These are phyloP conservation scores for Catocala nupta DNA, from an alignment of 2,888 invertebrate species.

Conservation along the genomic window DNA sequence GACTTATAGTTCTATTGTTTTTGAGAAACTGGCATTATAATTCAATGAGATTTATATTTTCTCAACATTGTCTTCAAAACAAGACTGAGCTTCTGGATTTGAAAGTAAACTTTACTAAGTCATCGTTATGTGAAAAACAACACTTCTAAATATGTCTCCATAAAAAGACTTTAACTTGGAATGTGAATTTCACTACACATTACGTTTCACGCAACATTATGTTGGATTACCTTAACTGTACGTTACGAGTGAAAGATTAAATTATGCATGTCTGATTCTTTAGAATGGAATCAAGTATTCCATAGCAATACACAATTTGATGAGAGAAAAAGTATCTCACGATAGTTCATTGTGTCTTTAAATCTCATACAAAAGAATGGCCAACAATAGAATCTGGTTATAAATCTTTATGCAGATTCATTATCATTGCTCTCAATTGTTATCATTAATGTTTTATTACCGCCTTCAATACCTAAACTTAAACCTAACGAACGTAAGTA, in stretches of 20 bases:
- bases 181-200: too few species aligned
- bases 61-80: too few species aligned
- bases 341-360: conserved; percentile 44
- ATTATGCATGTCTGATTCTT: conserved; percentile 56
- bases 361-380: conserved; percentile 29
- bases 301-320: conserved; percentile 47
- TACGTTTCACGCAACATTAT: conserved; percentile 43
- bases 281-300: conserved; percentile 45
- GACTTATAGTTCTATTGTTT: background rate
- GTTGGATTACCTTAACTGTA: conserved; percentile 34
- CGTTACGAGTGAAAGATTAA: conserved; percentile 45
- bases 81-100: too few species aligned
- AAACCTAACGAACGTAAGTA: conserved; percentile 1
- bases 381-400: conserved; percentile 33
- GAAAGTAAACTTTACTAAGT: too few species aligned
- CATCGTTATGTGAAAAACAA: background rate
- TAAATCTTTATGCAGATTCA: conserved; percentile 2
- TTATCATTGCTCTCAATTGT: background rate
- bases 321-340: conserved; percentile 58
- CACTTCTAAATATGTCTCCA: too few species aligned
- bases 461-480: conserved; percentile 10
- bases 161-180: too few species aligned
- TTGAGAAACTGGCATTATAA: background rate
- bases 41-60: too few species aligned
- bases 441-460: conserved; percentile 1